phyloP scores from a whole-genome alignment of 2,113 vertebrate genomes.

The Lamprotornis superbus region DNA sequence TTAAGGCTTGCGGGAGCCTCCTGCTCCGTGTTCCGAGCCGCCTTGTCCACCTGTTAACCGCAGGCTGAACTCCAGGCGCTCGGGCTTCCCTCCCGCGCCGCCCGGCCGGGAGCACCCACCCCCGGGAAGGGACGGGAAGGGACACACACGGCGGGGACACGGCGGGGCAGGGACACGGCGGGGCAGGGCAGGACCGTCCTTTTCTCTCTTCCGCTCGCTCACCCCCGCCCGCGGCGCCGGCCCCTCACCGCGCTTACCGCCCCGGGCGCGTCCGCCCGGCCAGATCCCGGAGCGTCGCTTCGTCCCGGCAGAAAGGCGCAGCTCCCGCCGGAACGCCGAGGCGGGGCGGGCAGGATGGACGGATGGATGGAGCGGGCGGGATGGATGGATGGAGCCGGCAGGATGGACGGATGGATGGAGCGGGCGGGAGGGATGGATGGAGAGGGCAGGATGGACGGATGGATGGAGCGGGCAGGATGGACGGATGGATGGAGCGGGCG shows the following conservation, averaged over 20 bases:
- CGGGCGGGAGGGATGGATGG: background rate
- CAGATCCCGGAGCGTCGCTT: background rate
- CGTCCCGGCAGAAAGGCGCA: background rate
- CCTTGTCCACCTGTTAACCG: background rate
- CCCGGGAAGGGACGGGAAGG: background rate
- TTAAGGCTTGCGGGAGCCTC: background rate
- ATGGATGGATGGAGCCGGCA: background rate
- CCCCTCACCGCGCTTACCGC: background rate
- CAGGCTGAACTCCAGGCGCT: background rate
- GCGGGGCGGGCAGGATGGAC: background rate
- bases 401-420: background rate
- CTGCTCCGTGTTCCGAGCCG: fast-evolving
- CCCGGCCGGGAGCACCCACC: background rate
- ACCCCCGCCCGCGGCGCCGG: background rate
- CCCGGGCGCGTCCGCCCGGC: background rate
- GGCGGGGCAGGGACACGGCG: background rate
- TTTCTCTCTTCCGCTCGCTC: background rate
- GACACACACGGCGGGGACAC: background rate
- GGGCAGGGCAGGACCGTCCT: too few species aligned
- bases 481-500: background rate
- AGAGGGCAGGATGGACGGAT: background rate
- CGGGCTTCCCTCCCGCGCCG: background rate
- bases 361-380: too few species aligned
- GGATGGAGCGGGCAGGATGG: background rate
- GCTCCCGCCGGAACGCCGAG: background rate